Conservation (phyloP, 2,888 invertebrate genomes). For the Drosophila tanythrix region DNA sequence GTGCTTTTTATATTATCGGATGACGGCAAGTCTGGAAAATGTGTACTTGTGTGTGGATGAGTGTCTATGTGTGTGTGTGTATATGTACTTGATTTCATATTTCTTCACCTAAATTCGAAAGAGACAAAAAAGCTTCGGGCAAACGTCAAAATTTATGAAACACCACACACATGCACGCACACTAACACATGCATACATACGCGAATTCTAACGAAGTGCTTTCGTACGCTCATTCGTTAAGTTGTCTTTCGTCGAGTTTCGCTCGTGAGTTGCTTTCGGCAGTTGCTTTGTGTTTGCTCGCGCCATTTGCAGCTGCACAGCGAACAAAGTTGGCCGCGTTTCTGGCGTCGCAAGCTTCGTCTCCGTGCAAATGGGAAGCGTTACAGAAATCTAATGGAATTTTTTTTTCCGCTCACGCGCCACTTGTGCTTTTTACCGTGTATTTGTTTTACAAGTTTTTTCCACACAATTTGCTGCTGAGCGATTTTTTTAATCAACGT, state of each 20-base stretch:
- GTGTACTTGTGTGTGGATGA: slow-evolving; percentile 42
- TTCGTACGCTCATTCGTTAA: slow-evolving; percentile 53
- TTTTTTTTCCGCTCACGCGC: slow-evolving; percentile 52
- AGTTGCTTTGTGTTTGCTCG: slow-evolving; percentile 67
- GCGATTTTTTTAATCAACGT: slow-evolving; percentile 62
- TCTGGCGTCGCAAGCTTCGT: slow-evolving; percentile 39
- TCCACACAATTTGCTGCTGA: slow-evolving; percentile 15
- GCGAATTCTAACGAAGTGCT: slow-evolving; percentile 71
- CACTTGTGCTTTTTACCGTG: slow-evolving; percentile 30
- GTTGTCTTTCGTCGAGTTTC: slow-evolving; percentile 61
- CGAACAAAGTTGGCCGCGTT: slow-evolving; percentile 79
- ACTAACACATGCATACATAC: slow-evolving; percentile 22
- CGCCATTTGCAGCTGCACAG: slow-evolving; percentile 82
- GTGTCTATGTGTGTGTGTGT: slow-evolving; percentile 30
- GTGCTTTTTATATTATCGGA: slow-evolving; percentile 73
- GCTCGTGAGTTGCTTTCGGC: slow-evolving; percentile 58
- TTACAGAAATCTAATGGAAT: slow-evolving; percentile 78
- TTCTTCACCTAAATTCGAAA: slow-evolving; percentile 62
- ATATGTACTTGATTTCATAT: slow-evolving; percentile 49
- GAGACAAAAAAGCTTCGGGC: slow-evolving; percentile 63
- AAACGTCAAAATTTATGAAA: slow-evolving; percentile 79
- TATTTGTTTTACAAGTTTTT: slow-evolving; percentile 64
- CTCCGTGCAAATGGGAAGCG: slow-evolving; percentile 13
- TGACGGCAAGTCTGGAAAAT: slow-evolving; percentile 67
- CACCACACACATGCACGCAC: slow-evolving; percentile 30